Conservation (phyloP, 1,140 invertebrate genomes). For the Drosophila orosa region DNA sequence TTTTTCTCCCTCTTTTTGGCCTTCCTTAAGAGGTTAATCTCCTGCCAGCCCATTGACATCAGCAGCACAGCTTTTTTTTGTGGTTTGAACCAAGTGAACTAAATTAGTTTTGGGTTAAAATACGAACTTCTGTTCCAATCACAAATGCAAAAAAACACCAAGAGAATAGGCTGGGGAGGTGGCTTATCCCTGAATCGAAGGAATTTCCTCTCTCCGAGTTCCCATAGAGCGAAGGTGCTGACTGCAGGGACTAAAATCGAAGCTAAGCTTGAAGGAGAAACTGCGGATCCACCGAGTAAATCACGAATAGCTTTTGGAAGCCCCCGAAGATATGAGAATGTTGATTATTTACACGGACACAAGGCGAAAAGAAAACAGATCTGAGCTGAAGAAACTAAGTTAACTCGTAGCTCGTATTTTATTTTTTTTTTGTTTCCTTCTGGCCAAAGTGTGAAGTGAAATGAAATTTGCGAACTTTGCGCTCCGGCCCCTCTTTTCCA, state of each 20-base stretch:
- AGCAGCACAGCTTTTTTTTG: conserved; percentile 15
- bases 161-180: not conserved
- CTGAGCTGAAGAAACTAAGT: conserved; percentile 19
- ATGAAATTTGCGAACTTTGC: conserved; percentile 71
- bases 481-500: conserved; percentile 63
- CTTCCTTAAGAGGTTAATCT: not conserved
- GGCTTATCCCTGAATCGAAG: conserved; percentile 67
- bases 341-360: conserved; percentile 80
- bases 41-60: conserved; percentile 36
- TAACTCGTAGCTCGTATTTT: not conserved
- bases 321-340: conserved; percentile 75
- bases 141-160: not conserved
- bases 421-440: not conserved
- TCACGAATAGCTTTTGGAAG: conserved; percentile 78
- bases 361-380: conserved; percentile 19
- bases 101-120: conserved; percentile 51
- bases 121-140: conserved; percentile 38
- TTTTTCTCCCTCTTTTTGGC: too few relatives aligned
- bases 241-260: conserved; percentile 27
- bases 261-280: conserved; percentile 9
- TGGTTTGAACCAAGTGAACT: conserved; percentile 43
- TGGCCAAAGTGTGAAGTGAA: conserved; percentile 77
- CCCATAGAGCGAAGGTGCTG: conserved; percentile 75
- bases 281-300: conserved; percentile 66
- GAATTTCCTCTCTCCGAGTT: conserved; percentile 60